A percentile compares a stretch with the other conserved stretches of the same genome.
These are phyloP conservation scores for Eumeta japonica DNA, from an alignment of 1,140 invertebrate genomes.

Conservation along the genomic window DNA sequence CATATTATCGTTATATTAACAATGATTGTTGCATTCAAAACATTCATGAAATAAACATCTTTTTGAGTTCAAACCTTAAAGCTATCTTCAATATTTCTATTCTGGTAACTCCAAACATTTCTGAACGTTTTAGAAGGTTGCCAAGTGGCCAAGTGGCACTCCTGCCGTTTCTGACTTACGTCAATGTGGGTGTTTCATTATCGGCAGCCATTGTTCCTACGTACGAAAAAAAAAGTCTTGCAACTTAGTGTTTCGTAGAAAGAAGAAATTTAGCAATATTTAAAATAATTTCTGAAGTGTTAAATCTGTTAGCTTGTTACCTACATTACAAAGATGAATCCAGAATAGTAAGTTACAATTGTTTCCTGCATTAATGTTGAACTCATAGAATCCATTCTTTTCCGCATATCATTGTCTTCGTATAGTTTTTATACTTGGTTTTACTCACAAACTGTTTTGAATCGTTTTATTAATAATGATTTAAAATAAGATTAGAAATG, in stretches of 20 bases:
- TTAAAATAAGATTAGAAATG: too few species aligned
- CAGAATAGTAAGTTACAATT: conserved; percentile 50
- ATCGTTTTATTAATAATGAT: too few species aligned
- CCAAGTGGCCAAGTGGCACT: conserved; percentile 55
- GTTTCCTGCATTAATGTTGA: too few species aligned
- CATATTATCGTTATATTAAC: too few species aligned
- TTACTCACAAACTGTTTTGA: too few species aligned
- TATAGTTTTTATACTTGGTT: too few species aligned
- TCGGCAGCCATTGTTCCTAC: conserved; percentile 55
- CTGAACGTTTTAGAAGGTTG: too few species aligned
- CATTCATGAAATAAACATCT: too few species aligned
- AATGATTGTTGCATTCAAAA: too few species aligned
- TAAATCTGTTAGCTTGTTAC: conserved; percentile 27
- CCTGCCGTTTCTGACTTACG: conserved; percentile 51
- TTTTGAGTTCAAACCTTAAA: too few species aligned
- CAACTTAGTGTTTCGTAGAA: conserved; percentile 42
- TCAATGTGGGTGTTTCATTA: conserved; percentile 50
- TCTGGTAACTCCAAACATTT: too few species aligned
- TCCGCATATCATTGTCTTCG: conserved; percentile 26
- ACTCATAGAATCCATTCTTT: conserved; percentile 34
- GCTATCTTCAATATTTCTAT: too few species aligned
- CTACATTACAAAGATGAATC: conserved; percentile 54
- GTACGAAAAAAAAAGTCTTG: conserved; percentile 48
- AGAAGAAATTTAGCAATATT: conserved; percentile 43
- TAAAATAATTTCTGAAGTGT: conserved; percentile 25